phyloP scores from a whole-genome alignment of 2,888 invertebrate species.

The Caenorhabditis sp. region DNA sequence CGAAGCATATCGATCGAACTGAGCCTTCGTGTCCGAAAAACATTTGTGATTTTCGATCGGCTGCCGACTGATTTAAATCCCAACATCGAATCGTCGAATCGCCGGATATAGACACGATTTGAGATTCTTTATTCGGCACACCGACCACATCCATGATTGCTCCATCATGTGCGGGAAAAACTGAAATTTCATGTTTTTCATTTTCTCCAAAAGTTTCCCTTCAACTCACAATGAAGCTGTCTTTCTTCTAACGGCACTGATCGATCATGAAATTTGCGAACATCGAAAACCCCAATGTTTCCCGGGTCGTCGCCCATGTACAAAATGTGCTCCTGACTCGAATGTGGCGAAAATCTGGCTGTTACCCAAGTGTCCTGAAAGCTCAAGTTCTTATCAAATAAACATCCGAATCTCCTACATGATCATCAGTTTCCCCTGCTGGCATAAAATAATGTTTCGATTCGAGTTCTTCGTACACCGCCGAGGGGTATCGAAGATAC shows the following conservation, averaged over 20 bases:
- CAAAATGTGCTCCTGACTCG: constrained; percentile 54
- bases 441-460: constrained; percentile 61
- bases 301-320: constrained; percentile 65
- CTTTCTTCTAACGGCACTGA: constrained; percentile 31
- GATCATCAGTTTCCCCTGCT: constrained; percentile 37
- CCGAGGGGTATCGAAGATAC: constrained; percentile 37
- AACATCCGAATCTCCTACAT: constrained; percentile 18
- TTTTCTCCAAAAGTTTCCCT: neutral
- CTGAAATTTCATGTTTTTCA: constrained; percentile 35
- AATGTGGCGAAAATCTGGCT: constrained; percentile 53
- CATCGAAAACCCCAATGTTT: constrained; percentile 64
- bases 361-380: constrained; percentile 67
- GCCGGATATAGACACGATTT: constrained; percentile 64
- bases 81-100: constrained; percentile 61
- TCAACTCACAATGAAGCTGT: constrained; percentile 47
- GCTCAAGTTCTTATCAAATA: neutral
- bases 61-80: constrained; percentile 47
- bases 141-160: constrained; percentile 65
- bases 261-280: constrained; percentile 49
- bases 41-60: constrained; percentile 39
- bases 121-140: constrained; percentile 50
- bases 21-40: constrained; percentile 66
- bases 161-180: constrained; percentile 64
- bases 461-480: constrained; percentile 50
- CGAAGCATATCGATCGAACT: constrained; percentile 56